Percentiles rank a stretch among this genome's conserved stretches.
Evolutionary conservation across 1,140 invertebrate species (phyloP).

Genomic region (Bombus breviceps): DNA sequence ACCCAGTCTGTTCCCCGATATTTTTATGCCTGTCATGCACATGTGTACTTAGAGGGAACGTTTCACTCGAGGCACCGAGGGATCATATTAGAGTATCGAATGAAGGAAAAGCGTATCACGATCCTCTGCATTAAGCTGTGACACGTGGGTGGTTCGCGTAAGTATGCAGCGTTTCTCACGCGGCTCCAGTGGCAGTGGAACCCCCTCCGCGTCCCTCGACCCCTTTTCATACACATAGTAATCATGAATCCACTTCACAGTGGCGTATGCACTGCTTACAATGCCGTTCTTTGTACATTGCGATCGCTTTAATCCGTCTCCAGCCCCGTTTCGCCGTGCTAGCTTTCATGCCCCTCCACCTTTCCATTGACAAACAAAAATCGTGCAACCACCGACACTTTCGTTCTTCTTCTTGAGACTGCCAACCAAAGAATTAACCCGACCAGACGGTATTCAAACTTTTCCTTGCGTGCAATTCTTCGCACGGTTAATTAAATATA

Average conservation of each 20-base stretch:
- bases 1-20: neutral
- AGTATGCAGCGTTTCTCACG: conserved; percentile 63
- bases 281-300: conserved; percentile 48
- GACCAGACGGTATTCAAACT: neutral
- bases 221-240: conserved; percentile 27
- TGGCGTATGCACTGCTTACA: conserved; percentile 44
- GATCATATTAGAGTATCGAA: conserved; percentile 4
- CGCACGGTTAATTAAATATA: neutral
- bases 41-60: neutral
- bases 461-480: neutral
- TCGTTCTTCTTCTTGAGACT: neutral
- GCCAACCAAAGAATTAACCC: neutral
- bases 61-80: neutral
- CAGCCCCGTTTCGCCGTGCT: neutral
- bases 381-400: neutral
- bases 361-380: conserved; percentile 22
- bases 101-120: conserved; percentile 29
- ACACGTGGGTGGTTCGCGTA: conserved; percentile 64
- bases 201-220: neutral
- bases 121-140: conserved; percentile 47
- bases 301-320: conserved; percentile 26
- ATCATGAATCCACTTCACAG: conserved; percentile 46
- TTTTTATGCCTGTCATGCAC: neutral
- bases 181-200: conserved; percentile 59
- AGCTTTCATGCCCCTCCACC: neutral